Base-by-base conservation (phyloP, 2,888 invertebrate genomes). In the Pseudanteris insignis region DNA sequence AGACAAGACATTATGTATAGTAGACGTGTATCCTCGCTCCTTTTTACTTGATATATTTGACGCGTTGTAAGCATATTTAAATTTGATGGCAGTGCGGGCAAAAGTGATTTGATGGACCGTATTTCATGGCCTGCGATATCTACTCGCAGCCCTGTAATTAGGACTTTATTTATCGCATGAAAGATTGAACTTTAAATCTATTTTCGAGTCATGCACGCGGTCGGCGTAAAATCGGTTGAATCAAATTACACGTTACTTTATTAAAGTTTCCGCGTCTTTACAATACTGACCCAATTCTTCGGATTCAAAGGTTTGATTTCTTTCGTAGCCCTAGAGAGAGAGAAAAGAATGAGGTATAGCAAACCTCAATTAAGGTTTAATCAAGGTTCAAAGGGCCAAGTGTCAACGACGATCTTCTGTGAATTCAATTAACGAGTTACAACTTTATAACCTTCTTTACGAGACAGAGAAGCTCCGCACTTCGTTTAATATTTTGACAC, bases 31-130 rank as follows among this genome's bases (percentile, higher is more conserved):
- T 24, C 12, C 21, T 41, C 29, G 25, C 18, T 29, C 24, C 21
- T 10, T 7, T 11, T n/a, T 2, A 21, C 21, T 32, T 43, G 43
- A 43, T 43, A 43, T 43, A 43, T 43, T 43, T 43, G 43, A 43
- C 32, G 43, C 32, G 32, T 24, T 32, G 43, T 38, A 26, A 30
- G 43, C 32, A 43, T 43, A 43, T 43, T 43, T 25, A 44, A 25
- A 44, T 44, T 32, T 33, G 30, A 32, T 44, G 25, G 13, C 14
- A 44, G 13, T 14, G 13, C 13, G 4, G n/a, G 32, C 26, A 25
- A 44, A 44, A 44, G 11, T 44, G 25, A 44, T 44, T 33, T 25
- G 25, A 44, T 14, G 25, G 13, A 21, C 21, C 32, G 9, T 43
- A 43, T 43, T 43, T 32, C 43, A 30, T 32, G 29, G 6, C 1